phyloP scores from a whole-genome alignment of 2,113 vertebrate species.

The Pangasianodon gigas region DNA sequence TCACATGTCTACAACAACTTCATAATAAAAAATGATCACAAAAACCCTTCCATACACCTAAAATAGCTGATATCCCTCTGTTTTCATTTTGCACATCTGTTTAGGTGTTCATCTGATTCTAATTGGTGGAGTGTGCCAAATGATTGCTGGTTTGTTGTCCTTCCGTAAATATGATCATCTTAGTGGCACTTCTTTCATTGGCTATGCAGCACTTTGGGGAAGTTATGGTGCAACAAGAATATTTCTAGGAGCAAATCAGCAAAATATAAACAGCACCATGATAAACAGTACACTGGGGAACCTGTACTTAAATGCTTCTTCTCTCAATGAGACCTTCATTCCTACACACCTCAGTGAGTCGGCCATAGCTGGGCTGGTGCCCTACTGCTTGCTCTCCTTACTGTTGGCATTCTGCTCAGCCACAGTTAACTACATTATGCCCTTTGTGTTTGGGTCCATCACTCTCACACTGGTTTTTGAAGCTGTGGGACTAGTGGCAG shows the following conservation, averaged over 20 bases:
- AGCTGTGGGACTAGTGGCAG: constrained; percentile 72
- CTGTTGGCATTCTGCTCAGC: constrained; percentile 85
- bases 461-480: constrained; percentile 81
- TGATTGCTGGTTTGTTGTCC: constrained; percentile 82
- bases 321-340: constrained; percentile 20
- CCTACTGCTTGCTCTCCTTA: constrained; percentile 81
- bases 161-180: constrained; percentile 88
- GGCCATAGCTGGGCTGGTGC: constrained; percentile 78
- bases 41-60: neutral
- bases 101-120: constrained; percentile 85
- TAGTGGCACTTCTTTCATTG: constrained; percentile 80
- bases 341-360: constrained; percentile 61
- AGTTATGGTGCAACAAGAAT: constrained; percentile 83
- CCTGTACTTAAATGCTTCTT: neutral
- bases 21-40: neutral
- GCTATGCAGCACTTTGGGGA: constrained; percentile 84
- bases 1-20: neutral
- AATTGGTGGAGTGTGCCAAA: constrained; percentile 82
- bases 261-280: constrained; percentile 28
- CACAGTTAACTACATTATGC: constrained; percentile 89
- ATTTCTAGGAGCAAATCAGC: constrained; percentile 63
- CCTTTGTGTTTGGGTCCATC: constrained; percentile 85
- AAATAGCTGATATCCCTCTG: neutral
- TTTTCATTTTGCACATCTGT: constrained; percentile 16
- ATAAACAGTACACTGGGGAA: constrained; percentile 33